Evolutionary conservation across 2,888 invertebrate species (phyloP).

Genomic region (Fragum fragum): DNA sequence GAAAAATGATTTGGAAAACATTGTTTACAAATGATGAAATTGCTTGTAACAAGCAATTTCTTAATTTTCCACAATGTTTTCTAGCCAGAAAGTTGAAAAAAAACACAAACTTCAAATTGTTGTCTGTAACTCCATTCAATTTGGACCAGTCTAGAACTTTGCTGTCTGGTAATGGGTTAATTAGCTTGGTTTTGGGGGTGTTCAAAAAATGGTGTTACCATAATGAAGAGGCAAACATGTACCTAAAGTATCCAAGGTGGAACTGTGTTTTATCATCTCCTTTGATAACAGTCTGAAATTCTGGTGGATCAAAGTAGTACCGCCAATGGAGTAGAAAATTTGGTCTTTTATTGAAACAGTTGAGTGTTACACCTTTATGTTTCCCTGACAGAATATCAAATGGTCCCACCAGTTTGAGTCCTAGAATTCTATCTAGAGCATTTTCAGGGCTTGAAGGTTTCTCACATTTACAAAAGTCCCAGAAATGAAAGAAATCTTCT

Average conservation of each 20-base stretch:
- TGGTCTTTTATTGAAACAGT: constrained; percentile 87
- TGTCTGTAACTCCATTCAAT: too few species aligned
- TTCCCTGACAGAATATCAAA: constrained; percentile 92
- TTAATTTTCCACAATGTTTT: too few species aligned
- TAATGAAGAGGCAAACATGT: background rate
- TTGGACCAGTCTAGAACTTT: too few species aligned
- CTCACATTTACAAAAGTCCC: constrained; percentile 91
- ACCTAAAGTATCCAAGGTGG: constrained; percentile 96
- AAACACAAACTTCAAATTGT: too few species aligned
- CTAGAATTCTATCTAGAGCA: constrained; percentile 90
- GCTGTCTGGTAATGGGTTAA: too few species aligned
- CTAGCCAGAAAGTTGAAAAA: too few species aligned
- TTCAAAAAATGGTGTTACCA: too few species aligned
- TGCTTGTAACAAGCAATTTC: too few species aligned
- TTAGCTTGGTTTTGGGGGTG: too few species aligned
- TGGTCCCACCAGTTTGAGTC: constrained; percentile 94
- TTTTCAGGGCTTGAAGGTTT: constrained; percentile 89
- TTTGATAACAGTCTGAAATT: constrained; percentile 91
- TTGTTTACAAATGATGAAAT: too few species aligned
- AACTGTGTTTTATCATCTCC: constrained; percentile 90
- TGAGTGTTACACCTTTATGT: constrained; percentile 78
- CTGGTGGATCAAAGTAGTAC: constrained; percentile 97
- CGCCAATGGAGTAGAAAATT: constrained; percentile 94
- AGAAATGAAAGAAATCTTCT: constrained; percentile 95
- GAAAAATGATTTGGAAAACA: too few species aligned